phyloP scores from a whole-genome alignment of 2,888 invertebrate genomes.

The Pristionchus japonicus region DNA sequence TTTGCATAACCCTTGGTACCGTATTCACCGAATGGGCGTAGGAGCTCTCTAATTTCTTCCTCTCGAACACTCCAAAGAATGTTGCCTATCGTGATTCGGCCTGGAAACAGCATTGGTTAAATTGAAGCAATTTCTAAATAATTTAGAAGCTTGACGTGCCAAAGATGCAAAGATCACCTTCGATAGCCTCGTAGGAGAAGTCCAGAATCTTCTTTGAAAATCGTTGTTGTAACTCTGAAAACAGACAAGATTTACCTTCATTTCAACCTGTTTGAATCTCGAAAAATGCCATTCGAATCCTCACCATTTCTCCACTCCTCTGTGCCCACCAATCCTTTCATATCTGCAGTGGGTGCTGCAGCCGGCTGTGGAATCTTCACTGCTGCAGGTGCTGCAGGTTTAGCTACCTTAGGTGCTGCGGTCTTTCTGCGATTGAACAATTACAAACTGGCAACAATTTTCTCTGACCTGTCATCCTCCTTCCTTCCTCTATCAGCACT shows the following conservation, averaged over 20 bases:
- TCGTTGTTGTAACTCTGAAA: background rate
- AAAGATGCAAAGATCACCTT: background rate
- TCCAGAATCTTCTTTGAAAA: background rate
- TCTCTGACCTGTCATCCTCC: no score
- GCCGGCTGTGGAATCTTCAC: background rate
- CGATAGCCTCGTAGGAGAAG: background rate
- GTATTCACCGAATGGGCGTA: background rate
- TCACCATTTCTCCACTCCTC: background rate
- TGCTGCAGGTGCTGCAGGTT: background rate
- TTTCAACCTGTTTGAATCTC: no score
- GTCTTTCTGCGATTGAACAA: background rate
- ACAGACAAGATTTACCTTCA: background rate
- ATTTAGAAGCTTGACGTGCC: background rate
- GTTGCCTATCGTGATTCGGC: background rate
- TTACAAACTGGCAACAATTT: no score
- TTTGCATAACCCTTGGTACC: background rate
- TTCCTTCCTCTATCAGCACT: no score
- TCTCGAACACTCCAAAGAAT: background rate
- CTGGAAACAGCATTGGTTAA: no score
- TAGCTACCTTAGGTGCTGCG: background rate
- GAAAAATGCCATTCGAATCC: no score
- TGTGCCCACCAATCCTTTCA: background rate
- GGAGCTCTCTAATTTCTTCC: background rate
- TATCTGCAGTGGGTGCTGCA: background rate
- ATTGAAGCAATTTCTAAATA: background rate